Evolutionary conservation across 2,113 vertebrate genomes (phyloP).

Genomic region (Lathamus discolor): DNA sequence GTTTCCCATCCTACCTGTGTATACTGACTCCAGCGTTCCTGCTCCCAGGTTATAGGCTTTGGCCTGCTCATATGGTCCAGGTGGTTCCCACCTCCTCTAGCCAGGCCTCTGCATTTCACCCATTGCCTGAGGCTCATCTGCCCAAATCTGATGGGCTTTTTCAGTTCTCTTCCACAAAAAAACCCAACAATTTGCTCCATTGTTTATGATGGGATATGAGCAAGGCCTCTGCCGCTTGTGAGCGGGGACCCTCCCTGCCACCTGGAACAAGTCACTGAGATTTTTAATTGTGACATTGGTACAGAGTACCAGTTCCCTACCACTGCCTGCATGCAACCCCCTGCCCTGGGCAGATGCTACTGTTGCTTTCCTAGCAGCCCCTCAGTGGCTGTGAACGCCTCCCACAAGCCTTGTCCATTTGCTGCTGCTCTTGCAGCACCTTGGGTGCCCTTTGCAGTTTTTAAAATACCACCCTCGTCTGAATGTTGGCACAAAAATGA

Average conservation of each 20-base stretch:
- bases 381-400: neutral
- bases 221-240: neutral
- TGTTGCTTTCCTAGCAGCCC: fast-evolving
- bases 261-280: neutral
- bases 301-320: neutral
- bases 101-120: neutral
- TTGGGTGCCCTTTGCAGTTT: neutral
- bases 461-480: neutral
- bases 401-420: neutral
- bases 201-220: neutral
- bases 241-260: fast-evolving
- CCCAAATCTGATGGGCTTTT: neutral
- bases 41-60: neutral
- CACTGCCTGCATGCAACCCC: fast-evolving
- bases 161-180: neutral
- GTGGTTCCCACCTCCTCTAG: neutral
- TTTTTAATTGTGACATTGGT: neutral
- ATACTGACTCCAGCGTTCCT: neutral
- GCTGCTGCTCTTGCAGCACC: neutral
- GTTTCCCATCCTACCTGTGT: fast-evolving
- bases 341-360: fast-evolving
- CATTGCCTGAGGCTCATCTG: neutral
- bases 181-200: neutral
- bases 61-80: neutral
- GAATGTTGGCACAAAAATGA: neutral